Evolutionary conservation across 2,797 vertebrate species (phyloP), one percentile per base, ranked within the genome.

Genomic region (Danio albolineatus): DNA sequence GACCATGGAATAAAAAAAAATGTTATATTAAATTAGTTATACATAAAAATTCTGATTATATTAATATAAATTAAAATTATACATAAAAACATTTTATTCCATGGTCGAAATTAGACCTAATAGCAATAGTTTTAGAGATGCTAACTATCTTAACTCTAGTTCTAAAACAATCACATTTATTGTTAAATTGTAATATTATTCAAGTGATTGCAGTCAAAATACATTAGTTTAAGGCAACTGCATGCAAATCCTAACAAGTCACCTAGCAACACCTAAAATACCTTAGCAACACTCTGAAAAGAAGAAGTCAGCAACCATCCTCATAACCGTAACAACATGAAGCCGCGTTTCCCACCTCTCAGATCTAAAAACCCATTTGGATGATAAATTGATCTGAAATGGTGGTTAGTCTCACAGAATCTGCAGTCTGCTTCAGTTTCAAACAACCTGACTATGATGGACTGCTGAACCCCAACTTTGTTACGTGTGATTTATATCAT

Each of bases 401-500:
- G 43, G 14, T 46, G 7, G 14, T 60, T 60, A 54, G 10, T 41
- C 49, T 54, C 6, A 54, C 19, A 10, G 14, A 43, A 53, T 53
- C 13, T 53, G n/a, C 48, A 64, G 36, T 75, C 46, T 75, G 62
- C 36, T 16, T 61, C 46, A 21, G 9, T 75, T 62, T 51, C 17
- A 5, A 48, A 16, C 5, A 17, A 44, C 51, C 7, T 64, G 48
- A 57, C 62, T 56, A 4, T 77, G 75, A 77, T 39, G 75, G 41
- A 69, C 21, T 38, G 43, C 64, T 48, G 41, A 77, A 46, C 7
- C 51, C 13, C 10, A 46, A 59, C 54, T 67, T 57, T 57, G 51
- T 57, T 76, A 66, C 10, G 0, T 46, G 16, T 67, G 38, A 76
- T 53, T 76, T 57, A 59, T 69, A 59, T 69, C 7, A 2, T 46